Percentiles rank a stretch among this genome's conserved stretches.
Evolutionary conservation across 2,797 vertebrate genomes (phyloP).

Genomic region (Pseudochirops cupreus): DNA sequence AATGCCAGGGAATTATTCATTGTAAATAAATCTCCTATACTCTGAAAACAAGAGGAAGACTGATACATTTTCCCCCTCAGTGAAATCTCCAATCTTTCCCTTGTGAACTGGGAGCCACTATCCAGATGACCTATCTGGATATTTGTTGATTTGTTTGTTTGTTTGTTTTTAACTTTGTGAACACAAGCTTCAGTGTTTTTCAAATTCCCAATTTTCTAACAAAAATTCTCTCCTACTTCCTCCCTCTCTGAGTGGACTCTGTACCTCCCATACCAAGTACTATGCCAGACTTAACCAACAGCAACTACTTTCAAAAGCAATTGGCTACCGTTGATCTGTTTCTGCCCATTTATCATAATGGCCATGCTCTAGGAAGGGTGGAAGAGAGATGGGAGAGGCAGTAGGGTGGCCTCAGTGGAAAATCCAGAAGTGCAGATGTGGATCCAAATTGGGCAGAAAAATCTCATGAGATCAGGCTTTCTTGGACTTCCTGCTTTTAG

Average conservation of each 20-base stretch:
- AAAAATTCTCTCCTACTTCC: background rate
- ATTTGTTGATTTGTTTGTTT: conserved; percentile 41
- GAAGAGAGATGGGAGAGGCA: conserved; percentile 13
- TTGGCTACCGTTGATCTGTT: background rate
- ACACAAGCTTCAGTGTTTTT: conserved; percentile 58
- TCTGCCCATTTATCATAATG: background rate
- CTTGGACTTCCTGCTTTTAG: conserved; percentile 82
- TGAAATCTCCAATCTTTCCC: background rate
- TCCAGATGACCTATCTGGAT: conserved; percentile 52
- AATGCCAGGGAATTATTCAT: conserved; percentile 1
- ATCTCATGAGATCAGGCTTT: conserved; percentile 83
- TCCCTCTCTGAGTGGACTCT: background rate
- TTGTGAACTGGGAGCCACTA: conserved; percentile 29
- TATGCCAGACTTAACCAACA: background rate
- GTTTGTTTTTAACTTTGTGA: conserved; percentile 25
- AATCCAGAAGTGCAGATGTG: conserved; percentile 80
- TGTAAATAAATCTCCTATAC: conserved; percentile 64
- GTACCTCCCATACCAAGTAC: background rate
- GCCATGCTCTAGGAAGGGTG: background rate
- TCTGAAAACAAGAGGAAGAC: conserved; percentile 53
- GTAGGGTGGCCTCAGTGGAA: conserved; percentile 69
- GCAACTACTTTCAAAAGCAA: background rate
- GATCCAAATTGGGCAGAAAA: conserved; percentile 80
- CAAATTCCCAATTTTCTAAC: conserved; percentile 32
- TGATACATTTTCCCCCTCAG: background rate